A percentile compares a stretch with the other conserved stretches of the same genome.
Conservation (phyloP, 2,797 vertebrate genomes). For the Antennarius maculatus region DNA sequence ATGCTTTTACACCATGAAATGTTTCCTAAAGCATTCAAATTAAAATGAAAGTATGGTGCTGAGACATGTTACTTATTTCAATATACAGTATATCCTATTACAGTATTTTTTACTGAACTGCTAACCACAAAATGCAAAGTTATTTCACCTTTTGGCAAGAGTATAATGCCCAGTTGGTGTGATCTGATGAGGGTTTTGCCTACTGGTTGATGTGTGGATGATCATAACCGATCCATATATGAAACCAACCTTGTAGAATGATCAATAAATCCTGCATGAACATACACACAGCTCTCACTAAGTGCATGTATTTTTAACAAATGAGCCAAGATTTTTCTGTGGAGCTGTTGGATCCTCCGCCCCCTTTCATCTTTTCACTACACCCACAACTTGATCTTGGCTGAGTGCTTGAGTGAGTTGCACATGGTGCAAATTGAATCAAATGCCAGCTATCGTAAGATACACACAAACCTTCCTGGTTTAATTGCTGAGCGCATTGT, state of each 20-base stretch:
- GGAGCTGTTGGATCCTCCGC: conserved; percentile 57
- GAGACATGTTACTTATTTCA: not conserved
- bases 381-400: conserved; percentile 70
- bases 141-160: not conserved
- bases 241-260: conserved; percentile 36
- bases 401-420: conserved; percentile 66
- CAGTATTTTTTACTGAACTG: not conserved
- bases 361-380: conserved; percentile 57
- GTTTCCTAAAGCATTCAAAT: not conserved
- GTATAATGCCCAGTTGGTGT: conserved; percentile 2
- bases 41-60: not conserved
- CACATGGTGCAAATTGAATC: conserved; percentile 67
- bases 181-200: conserved; percentile 16
- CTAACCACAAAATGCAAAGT: not conserved
- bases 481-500: conserved; percentile 4
- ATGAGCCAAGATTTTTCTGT: conserved; percentile 38
- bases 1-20: not conserved
- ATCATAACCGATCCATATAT: conserved; percentile 43
- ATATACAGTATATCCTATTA: not conserved
- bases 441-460: conserved; percentile 50
- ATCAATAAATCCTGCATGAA: conserved; percentile 40
- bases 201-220: conserved; percentile 13
- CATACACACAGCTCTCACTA: conserved; percentile 44
- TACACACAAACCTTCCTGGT: conserved; percentile 23
- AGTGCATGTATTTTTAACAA: conserved; percentile 35